Evolutionary conservation across 2,888 invertebrate genomes (phyloP).

Genomic region (Lydus trimaculatus): DNA sequence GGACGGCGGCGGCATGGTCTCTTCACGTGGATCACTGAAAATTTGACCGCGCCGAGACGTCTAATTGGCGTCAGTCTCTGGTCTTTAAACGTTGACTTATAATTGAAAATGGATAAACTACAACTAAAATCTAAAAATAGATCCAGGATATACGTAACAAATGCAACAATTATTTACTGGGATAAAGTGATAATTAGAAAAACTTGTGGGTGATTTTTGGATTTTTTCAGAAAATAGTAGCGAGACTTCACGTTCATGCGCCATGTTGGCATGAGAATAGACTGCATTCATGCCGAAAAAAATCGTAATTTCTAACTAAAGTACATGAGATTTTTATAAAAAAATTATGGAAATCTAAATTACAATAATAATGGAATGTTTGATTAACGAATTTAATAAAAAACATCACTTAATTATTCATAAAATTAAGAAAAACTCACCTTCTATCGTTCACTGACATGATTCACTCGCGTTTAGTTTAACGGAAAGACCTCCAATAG

Average conservation of each 20-base stretch:
- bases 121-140: background rate
- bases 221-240: background rate
- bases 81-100: background rate
- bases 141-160: background rate
- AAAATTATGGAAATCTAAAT: constrained; percentile 13
- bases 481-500: constrained; percentile 68
- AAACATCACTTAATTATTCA: constrained; percentile 41
- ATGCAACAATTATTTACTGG: background rate
- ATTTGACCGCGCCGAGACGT: constrained; percentile 4
- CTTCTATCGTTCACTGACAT: constrained; percentile 84
- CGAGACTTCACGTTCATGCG: constrained; percentile 51
- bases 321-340: constrained; percentile 36
- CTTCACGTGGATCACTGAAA: constrained; percentile 22
- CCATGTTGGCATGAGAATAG: constrained; percentile 68
- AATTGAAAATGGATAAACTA: background rate
- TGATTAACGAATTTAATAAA: constrained; percentile 21
- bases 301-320: constrained; percentile 34
- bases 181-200: background rate
- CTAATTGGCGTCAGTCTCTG: constrained; percentile 3
- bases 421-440: constrained; percentile 68
- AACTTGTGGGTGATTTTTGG: background rate
- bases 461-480: constrained; percentile 77
- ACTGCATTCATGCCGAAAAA: constrained; percentile 53
- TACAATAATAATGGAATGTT: background rate
- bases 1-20: constrained; percentile 17